A percentile compares a stretch with the other conserved stretches of the same genome.
Evolutionary conservation across 2,888 invertebrate species (phyloP).

Genomic region (Dicyrtomina minuta): DNA sequence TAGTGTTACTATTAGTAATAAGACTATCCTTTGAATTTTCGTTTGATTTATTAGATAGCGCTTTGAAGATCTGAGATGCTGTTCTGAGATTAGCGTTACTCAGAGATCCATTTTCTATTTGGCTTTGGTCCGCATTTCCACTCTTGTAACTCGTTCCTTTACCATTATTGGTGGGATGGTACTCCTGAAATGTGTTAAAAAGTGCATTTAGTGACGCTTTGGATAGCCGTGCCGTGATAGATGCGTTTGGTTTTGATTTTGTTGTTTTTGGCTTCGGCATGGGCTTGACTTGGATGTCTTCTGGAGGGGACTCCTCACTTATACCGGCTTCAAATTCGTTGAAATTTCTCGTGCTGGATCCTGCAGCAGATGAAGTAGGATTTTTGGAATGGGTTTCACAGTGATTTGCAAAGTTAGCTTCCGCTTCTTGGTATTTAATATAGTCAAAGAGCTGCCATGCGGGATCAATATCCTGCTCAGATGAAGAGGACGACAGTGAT

Average conservation of each 20-base stretch:
- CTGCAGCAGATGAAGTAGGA: too few species aligned
- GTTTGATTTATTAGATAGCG: background rate
- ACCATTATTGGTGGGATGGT: background rate
- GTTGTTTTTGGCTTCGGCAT: background rate
- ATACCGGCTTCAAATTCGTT: too few species aligned
- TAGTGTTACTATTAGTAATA: background rate
- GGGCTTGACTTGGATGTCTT: background rate
- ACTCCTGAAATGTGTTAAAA: background rate
- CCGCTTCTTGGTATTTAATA: conserved; percentile 9
- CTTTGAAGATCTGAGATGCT: background rate
- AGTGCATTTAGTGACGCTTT: conserved; percentile 9
- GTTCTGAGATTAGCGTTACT: too few species aligned
- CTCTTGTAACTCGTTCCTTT: background rate
- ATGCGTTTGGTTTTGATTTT: background rate
- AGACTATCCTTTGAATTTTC: background rate
- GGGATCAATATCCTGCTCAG: background rate
- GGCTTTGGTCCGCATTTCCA: background rate
- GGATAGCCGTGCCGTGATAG: background rate
- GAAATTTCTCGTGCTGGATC: too few species aligned
- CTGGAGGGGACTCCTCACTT: background rate
- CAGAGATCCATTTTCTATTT: background rate
- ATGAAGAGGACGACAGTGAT: too few species aligned
- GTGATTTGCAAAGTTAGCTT: too few species aligned
- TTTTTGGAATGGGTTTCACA: too few species aligned
- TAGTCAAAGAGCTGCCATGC: conserved; percentile 21